Conservation (phyloP, 2,888 invertebrate genomes). For the Cheilosia urbana region DNA sequence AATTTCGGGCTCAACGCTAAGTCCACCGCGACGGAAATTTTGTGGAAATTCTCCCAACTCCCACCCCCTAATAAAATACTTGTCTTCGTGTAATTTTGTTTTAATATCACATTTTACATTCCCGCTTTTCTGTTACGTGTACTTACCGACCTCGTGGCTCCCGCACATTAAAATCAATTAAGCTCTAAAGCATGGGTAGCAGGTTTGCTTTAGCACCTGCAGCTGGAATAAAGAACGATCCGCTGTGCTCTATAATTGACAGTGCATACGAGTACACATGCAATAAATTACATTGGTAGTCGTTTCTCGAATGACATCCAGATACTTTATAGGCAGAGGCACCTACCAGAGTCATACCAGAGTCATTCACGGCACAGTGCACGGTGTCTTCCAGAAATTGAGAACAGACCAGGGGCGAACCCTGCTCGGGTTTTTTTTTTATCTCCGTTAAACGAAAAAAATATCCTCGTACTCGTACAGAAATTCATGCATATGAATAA, state of each 20-base stretch:
- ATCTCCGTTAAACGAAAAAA: slow-evolving; percentile 38
- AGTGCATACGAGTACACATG: slow-evolving; percentile 64
- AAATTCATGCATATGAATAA: slow-evolving; percentile 75
- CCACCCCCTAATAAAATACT: slow-evolving; percentile 25
- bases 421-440: slow-evolving; percentile 8
- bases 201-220: slow-evolving; percentile 10
- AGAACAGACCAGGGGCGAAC: slow-evolving; percentile 15
- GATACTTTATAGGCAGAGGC: slow-evolving; percentile 35
- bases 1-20: slow-evolving; percentile 32
- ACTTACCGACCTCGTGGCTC: slow-evolving; percentile 30
- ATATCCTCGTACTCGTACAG: slow-evolving; percentile 37
- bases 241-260: slow-evolving; percentile 54
- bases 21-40: slow-evolving; percentile 45
- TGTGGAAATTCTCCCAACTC: slow-evolving; percentile 31
- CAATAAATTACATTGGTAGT: slow-evolving; percentile 55
- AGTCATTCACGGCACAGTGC: slow-evolving; percentile 36
- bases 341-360: slow-evolving; percentile 32
- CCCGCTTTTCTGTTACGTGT: background rate
- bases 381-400: slow-evolving; percentile 34
- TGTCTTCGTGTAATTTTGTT: slow-evolving; percentile 10
- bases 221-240: slow-evolving; percentile 27
- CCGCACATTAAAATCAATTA: slow-evolving; percentile 66
- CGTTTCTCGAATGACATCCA: slow-evolving; percentile 32
- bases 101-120: slow-evolving; percentile 10
- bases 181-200: slow-evolving; percentile 26